Evolutionary conservation across 2,797 vertebrate genomes (phyloP).

Genomic region (Alca torda): DNA sequence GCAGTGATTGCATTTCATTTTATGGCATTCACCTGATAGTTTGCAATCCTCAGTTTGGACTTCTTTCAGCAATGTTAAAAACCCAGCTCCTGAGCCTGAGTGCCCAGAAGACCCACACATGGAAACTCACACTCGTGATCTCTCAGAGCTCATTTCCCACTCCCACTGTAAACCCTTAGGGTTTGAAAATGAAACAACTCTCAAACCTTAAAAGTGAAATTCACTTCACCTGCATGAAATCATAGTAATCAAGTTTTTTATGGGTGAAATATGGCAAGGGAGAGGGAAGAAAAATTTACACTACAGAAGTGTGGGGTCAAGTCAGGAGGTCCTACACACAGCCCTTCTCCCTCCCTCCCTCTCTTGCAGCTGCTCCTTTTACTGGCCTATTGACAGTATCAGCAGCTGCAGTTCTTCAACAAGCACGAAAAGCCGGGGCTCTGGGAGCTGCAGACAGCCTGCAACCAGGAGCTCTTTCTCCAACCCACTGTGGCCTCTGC

Average conservation of each 20-base stretch:
- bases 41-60: background rate
- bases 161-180: background rate
- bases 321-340: background rate
- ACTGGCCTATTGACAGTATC: background rate
- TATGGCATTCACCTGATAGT: background rate
- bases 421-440: background rate
- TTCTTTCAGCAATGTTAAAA: background rate
- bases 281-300: background rate
- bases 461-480: background rate
- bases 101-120: background rate
- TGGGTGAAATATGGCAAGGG: background rate
- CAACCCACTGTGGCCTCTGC: background rate
- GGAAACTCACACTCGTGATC: background rate
- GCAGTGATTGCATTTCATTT: constrained; percentile 6
- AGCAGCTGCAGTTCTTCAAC: background rate
- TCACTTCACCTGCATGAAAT: constrained; percentile 4
- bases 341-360: background rate
- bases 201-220: background rate
- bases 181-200: constrained; percentile 41
- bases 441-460: background rate
- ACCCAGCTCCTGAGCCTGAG: background rate
- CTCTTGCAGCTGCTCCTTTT: background rate
- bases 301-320: background rate
- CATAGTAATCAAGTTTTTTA: background rate
- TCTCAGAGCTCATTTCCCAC: background rate